These are phyloP conservation scores for Drosophila bocqueti DNA, from an alignment of 1,140 invertebrate species.

Conservation along the genomic window DNA sequence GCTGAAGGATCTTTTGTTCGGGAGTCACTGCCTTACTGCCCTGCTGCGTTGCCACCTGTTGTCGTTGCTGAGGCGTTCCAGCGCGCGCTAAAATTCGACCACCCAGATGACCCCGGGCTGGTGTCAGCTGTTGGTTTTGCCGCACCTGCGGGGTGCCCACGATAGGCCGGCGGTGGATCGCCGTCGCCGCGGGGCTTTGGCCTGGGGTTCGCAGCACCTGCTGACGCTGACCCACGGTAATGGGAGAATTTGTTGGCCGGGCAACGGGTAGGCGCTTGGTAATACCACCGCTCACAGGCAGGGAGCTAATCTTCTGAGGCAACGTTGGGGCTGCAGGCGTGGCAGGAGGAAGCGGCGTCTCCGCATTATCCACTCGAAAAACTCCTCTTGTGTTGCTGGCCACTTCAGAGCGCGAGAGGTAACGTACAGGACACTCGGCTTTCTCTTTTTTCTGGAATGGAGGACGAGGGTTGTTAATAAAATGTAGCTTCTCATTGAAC, in stretches of 20 bases:
- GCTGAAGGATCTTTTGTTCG: conserved; percentile 81
- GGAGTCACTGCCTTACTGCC: conserved; percentile 68
- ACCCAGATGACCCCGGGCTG: conserved; percentile 14
- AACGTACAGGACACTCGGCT: conserved; percentile 71
- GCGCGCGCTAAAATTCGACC: conserved; percentile 38
- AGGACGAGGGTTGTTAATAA: background rate
- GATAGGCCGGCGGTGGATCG: conserved; percentile 45
- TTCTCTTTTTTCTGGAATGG: conserved; percentile 64
- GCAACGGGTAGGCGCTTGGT: conserved; percentile 46
- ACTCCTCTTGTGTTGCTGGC: conserved; percentile 66
- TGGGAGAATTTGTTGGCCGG: conserved; percentile 50
- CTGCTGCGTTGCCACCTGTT: conserved; percentile 2
- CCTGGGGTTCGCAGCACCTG: conserved; percentile 62
- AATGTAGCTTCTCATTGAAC: background rate
- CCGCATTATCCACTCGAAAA: conserved; percentile 60
- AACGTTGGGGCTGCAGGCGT: conserved; percentile 19
- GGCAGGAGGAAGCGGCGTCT: conserved; percentile 2
- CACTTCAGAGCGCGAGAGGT: conserved; percentile 71
- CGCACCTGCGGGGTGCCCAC: conserved; percentile 29
- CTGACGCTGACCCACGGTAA: conserved; percentile 60
- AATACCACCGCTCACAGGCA: conserved; percentile 1
- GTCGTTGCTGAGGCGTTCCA: conserved; percentile 43
- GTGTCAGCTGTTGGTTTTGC: conserved; percentile 26
- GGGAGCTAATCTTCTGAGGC: conserved; percentile 32
- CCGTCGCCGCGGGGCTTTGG: conserved; percentile 21